Base-by-base conservation (phyloP, 2,113 vertebrate genomes). In the Lycocorax pyrrhopterus region DNA sequence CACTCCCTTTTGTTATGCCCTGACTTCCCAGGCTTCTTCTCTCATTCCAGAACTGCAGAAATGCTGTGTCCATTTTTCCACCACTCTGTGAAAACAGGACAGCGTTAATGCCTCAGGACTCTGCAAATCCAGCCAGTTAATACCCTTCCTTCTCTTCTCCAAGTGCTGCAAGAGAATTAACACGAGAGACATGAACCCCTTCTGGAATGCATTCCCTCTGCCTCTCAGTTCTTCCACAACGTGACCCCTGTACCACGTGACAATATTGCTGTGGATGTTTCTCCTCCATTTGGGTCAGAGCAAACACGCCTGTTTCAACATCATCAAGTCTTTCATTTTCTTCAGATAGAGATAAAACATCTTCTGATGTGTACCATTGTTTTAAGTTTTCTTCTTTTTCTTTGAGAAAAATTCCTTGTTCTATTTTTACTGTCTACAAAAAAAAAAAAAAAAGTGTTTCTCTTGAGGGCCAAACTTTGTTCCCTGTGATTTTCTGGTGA, bases 271-370 rank as follows among this genome's bases (percentile, higher is more conserved):
- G 71, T 29, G 80, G 44, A 82, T 5, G 58, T 73, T 95, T 79
- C 93, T 91, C 49, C 87, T 69, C 49, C 56, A 72, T 89, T 26
- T 87, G 87, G 89, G 89, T 91, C 93, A 94, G 60, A 68, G 73
- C 84, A 89, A 94, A 82, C 46, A 72, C 32, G 20, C n/a, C 73
- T 93, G 37, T 68, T 91, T 53, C 77, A 58, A 39, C 23, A 87
- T 35, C 69, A 63, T 10, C 19, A 79, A 58, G 32, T 39, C 49
- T 78, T 62, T 68, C 4, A 30, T 53, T 66, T 69, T 66, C 53
- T 73, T 93, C 71, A 58, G 53, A 41, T 0, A 53, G 33, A 78
- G 49, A 89, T 33, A n/a, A 89, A 92, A 87, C 32, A 72, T 11
- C 53, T 82, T 78, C 44, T 72, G 87, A 89, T 78, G 27, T 23